phyloP scores from a whole-genome alignment of 2,888 invertebrate species.

The Tetragonisca angustula region DNA sequence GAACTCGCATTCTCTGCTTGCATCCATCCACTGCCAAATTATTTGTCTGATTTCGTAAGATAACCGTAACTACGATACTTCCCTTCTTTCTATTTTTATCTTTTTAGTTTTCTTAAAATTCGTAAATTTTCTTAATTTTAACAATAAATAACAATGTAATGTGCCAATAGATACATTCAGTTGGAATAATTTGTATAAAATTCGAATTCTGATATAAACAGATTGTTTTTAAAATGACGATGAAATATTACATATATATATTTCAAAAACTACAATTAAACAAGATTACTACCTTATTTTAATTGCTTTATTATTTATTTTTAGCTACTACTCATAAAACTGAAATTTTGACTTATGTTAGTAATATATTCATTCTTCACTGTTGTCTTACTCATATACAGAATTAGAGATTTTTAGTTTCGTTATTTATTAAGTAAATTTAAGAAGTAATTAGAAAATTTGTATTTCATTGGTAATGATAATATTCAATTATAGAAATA shows the following conservation, averaged over 20 bases:
- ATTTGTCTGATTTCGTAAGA: conserved; percentile 29
- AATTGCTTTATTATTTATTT: not conserved
- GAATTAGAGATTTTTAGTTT: not conserved
- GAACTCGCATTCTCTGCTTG: conserved; percentile 67
- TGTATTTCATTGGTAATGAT: too few relatives aligned
- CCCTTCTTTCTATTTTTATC: not conserved
- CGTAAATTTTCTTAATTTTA: not conserved
- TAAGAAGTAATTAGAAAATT: not conserved
- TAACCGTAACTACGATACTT: conserved; percentile 24
- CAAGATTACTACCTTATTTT: too few relatives aligned
- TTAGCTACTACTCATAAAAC: not conserved
- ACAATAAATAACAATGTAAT: conserved; percentile 10
- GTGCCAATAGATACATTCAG: conserved; percentile 1
- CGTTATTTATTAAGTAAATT: not conserved
- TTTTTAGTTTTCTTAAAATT: not conserved
- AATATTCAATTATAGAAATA: too few relatives aligned
- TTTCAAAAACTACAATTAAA: not conserved
- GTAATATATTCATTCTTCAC: not conserved
- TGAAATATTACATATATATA: too few relatives aligned
- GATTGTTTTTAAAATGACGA: conserved; percentile 15
- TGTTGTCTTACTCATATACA: not conserved
- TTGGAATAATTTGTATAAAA: not conserved
- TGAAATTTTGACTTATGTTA: not conserved
- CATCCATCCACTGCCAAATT: conserved; percentile 75
- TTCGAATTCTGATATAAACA: not conserved